Evolutionary conservation across 2,888 invertebrate species (phyloP).

Genomic region (Ormyrus pomaceus): DNA sequence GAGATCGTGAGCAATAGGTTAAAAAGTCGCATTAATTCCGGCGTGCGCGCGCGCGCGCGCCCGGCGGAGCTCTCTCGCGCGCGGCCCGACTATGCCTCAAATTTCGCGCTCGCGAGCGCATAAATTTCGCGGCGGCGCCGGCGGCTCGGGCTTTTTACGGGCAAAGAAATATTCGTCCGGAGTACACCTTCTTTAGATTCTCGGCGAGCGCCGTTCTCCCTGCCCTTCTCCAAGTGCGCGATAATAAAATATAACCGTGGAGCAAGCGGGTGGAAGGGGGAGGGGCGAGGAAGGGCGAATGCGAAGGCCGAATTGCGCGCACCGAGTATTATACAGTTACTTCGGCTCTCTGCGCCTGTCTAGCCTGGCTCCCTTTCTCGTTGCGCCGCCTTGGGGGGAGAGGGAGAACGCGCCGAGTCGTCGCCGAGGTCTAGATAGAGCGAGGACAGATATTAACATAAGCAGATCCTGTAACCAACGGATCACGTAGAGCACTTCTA

Average conservation of each 20-base stretch:
- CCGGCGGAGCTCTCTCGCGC: not conserved
- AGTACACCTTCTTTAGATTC: conserved; percentile 32
- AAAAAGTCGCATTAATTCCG: conserved; percentile 47
- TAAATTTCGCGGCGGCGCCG: conserved; percentile 13
- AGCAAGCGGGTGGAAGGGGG: not conserved
- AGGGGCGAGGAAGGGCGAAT: no score
- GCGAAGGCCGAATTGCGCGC: no score
- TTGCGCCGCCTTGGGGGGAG: not conserved
- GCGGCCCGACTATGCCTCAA: conserved; percentile 30
- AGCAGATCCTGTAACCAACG: conserved; percentile 68
- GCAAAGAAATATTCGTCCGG: conserved; percentile 30
- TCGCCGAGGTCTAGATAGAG: conserved; percentile 20
- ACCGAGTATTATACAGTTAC: no score
- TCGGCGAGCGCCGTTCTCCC: not conserved
- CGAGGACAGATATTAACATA: conserved; percentile 69
- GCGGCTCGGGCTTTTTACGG: not conserved
- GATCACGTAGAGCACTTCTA: conserved; percentile 68
- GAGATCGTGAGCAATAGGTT: conserved; percentile 29
- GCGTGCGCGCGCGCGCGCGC: not conserved
- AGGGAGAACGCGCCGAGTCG: not conserved
- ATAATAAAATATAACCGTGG: conserved; percentile 62
- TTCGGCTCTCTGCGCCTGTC: no score
- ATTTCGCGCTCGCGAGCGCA: conserved; percentile 18
- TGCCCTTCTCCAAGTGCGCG: conserved; percentile 48
- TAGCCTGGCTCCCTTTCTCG: not conserved